Evolutionary conservation across 2,888 invertebrate species (phyloP), one percentile per base, ranked within the genome.

Genomic region (Petrolisthes manimaculis): DNA sequence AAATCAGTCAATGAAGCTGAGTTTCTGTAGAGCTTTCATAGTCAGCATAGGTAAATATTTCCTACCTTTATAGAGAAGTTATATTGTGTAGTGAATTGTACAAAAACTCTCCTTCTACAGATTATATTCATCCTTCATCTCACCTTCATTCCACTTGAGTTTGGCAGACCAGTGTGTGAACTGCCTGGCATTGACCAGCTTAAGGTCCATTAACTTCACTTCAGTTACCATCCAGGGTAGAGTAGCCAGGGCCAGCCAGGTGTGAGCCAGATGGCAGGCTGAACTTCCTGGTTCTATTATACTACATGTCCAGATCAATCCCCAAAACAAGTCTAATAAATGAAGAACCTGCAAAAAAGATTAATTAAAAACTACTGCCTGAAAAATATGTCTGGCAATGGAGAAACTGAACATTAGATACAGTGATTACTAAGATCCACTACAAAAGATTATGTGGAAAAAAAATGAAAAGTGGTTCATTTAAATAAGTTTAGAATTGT

Each of bases 171-270:
- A 80, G 8, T 24, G 21, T 5, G 61, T 37, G 18, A 84, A 79
- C 53, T 84, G 24, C 9, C 83, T 78, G 8, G 24, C 37, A 18
- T 84, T 83, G 5, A 18, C n/a, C 37, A 84, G 80, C 56, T 88
- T 88, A 8, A 88, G 84, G 51, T 88, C 88, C 54, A 88, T 53
- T 21, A 75, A 53, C 56, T 61, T 85, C n/a, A 81, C 88, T 74
- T 88, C 88, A 6, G 85, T 74, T 5, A 84, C 81, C 77, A 88
- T 81, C 88, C 88, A 88, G 51, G 88, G 88, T 8, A 88, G 75
- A 5, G 88, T 82, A 55, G 82, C 82, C 24, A 88, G 37, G n/a
- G 84, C 84, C 54, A 88, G 69, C 88, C 88, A 88, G 4, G 71
- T 69, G 24, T 88, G 83, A 21, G 24, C 55, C 6, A 80, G 9